Evolutionary conservation across 2,888 invertebrate species (phyloP).

Genomic region (Orthonychiurus folsomi): DNA sequence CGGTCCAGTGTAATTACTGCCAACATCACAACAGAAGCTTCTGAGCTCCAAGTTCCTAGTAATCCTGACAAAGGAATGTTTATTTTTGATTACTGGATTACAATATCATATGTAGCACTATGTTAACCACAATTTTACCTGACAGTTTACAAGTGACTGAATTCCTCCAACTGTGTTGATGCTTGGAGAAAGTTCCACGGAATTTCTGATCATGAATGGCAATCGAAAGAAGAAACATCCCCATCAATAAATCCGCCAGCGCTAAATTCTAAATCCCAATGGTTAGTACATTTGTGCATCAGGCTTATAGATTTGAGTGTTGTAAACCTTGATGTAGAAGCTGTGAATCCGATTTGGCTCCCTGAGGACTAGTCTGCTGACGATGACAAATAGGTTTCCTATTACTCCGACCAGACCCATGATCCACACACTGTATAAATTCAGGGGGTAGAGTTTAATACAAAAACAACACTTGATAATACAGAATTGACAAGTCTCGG

Average conservation of each 20-base stretch:
- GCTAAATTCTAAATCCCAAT: too few relatives aligned
- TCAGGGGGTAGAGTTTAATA: too few relatives aligned
- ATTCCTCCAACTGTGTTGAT: constrained; percentile 53
- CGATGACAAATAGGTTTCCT: constrained; percentile 52
- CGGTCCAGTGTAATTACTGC: constrained; percentile 56
- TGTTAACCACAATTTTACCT: constrained; percentile 45
- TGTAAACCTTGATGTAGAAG: constrained; percentile 54
- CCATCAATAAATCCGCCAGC: constrained; percentile 56
- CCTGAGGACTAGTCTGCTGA: constrained; percentile 50
- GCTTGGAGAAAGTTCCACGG: constrained; percentile 51
- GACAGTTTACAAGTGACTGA: constrained; percentile 52
- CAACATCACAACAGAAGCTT: constrained; percentile 54
- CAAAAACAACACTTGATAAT: too few relatives aligned
- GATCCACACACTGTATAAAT: constrained; percentile 53
- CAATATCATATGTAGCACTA: background rate
- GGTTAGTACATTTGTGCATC: too few relatives aligned
- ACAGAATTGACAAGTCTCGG: too few relatives aligned
- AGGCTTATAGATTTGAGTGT: too few relatives aligned
- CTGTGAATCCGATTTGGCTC: constrained; percentile 54
- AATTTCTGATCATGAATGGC: constrained; percentile 50
- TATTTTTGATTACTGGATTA: constrained; percentile 1
- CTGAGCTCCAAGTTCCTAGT: constrained; percentile 53
- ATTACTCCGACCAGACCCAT: constrained; percentile 53
- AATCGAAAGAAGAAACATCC: constrained; percentile 53
- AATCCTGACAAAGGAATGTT: constrained; percentile 46